A percentile compares a stretch with the other conserved stretches of the same genome.
Conservation (phyloP, 2,888 invertebrate genomes). For the Gisinianus flammeolus region DNA sequence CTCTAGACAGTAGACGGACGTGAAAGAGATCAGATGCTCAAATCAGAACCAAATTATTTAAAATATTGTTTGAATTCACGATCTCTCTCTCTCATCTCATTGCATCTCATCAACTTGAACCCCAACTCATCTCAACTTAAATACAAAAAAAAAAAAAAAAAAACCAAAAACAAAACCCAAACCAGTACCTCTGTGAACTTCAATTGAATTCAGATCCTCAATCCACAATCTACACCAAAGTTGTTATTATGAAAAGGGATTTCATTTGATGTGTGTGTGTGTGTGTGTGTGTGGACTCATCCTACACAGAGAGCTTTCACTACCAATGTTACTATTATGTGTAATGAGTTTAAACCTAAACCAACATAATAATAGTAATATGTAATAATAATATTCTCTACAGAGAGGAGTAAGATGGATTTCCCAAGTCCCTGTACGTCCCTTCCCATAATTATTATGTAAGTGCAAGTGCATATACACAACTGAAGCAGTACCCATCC, state of each 20-base stretch:
- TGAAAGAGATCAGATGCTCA: background rate
- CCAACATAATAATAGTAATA: constrained; percentile 27
- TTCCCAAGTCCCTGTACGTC: background rate
- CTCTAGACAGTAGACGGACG: too few species aligned
- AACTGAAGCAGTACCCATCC: background rate
- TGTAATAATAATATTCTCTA: constrained; percentile 4
- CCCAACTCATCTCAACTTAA: too few species aligned
- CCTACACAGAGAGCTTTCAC: constrained; percentile 10
- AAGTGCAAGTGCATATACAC: background rate
- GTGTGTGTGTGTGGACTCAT: too few species aligned
- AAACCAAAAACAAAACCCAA: background rate
- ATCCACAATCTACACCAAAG: too few species aligned
- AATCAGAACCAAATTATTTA: background rate
- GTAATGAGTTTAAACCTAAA: background rate
- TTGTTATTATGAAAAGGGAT: constrained; percentile 11
- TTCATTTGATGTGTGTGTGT: too few species aligned
- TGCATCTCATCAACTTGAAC: background rate
- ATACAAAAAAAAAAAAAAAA: too few species aligned
- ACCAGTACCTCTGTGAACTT: background rate
- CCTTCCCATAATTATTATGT: constrained; percentile 5
- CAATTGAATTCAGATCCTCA: background rate
- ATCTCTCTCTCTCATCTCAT: background rate
- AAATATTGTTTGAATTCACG: constrained; percentile 7
- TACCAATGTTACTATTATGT: constrained; percentile 2
- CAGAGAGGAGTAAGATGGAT: background rate